phyloP scores from a whole-genome alignment of 2,888 invertebrate species.

The Protophormia terraenovae region DNA sequence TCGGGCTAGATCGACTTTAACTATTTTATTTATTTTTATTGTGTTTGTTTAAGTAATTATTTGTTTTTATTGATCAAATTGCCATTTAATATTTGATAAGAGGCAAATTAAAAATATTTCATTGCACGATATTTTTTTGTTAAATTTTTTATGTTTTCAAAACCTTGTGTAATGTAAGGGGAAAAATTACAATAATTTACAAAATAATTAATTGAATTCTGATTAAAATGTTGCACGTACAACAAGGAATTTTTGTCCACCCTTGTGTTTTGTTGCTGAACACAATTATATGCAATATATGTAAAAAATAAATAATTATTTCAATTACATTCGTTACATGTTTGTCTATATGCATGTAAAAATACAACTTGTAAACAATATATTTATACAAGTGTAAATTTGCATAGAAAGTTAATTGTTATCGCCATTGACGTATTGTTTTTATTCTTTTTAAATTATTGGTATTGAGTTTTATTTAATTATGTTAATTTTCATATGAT shows the following conservation, averaged over 20 bases:
- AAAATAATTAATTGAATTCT: constrained; percentile 51
- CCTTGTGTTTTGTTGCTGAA: neutral
- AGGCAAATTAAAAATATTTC: constrained; percentile 42
- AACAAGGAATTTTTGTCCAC: constrained; percentile 23
- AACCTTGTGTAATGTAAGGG: neutral
- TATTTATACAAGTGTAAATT: constrained; percentile 4
- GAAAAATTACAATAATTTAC: constrained; percentile 21
- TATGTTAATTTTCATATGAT: constrained; percentile 59
- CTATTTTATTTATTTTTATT: neutral
- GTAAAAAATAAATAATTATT: constrained; percentile 23
- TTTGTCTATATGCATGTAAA: neutral
- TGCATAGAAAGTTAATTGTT: constrained; percentile 32
- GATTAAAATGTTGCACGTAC: constrained; percentile 34
- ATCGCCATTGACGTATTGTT: neutral
- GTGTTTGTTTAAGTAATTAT: constrained; percentile 28
- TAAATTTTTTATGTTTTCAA: neutral
- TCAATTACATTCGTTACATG: neutral
- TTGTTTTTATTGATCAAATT: constrained; percentile 54
- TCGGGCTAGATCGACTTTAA: too few relatives aligned
- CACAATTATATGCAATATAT: neutral
- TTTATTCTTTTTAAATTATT: constrained; percentile 17
- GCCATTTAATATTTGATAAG: constrained; percentile 54
- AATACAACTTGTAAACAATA: constrained; percentile 15
- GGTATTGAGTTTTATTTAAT: constrained; percentile 50
- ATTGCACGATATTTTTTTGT: neutral